These are phyloP conservation scores for Catharus fuscescens DNA, from an alignment of 2,113 vertebrate species.

Conservation along the genomic window DNA sequence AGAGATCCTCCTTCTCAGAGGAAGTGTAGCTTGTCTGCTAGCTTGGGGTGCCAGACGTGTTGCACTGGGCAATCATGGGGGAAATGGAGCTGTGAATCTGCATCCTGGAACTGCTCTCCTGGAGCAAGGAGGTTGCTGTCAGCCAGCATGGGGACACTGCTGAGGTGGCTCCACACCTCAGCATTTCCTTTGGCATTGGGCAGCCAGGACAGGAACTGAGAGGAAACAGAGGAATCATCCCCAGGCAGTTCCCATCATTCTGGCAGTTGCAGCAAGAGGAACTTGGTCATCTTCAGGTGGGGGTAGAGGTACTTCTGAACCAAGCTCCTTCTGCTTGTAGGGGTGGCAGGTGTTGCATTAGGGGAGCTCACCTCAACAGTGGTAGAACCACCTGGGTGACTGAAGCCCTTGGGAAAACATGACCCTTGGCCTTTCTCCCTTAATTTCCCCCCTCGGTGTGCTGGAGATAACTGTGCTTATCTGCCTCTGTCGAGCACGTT, in stretches of 20 bases:
- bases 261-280: not conserved
- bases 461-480: conserved; percentile 21
- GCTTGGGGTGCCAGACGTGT: accelerated
- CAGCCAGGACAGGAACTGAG: not conserved
- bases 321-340: not conserved
- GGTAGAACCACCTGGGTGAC: not conserved
- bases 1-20: not conserved
- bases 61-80: not conserved
- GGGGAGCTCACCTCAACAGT: not conserved
- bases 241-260: not conserved
- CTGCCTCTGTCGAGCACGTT: not conserved
- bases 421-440: not conserved
- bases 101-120: not conserved
- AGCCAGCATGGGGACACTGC: not conserved
- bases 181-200: not conserved
- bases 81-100: not conserved
- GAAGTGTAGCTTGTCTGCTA: not conserved
- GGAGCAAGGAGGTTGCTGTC: accelerated
- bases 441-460: not conserved
- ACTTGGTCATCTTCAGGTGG: not conserved
- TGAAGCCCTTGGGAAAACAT: not conserved
- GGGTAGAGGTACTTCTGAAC: not conserved
- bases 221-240: accelerated
- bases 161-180: accelerated
- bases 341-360: accelerated